These are phyloP conservation scores for Halocynthia roretzi DNA, from an alignment of 23 tunicate species.

Conservation along the genomic window DNA sequence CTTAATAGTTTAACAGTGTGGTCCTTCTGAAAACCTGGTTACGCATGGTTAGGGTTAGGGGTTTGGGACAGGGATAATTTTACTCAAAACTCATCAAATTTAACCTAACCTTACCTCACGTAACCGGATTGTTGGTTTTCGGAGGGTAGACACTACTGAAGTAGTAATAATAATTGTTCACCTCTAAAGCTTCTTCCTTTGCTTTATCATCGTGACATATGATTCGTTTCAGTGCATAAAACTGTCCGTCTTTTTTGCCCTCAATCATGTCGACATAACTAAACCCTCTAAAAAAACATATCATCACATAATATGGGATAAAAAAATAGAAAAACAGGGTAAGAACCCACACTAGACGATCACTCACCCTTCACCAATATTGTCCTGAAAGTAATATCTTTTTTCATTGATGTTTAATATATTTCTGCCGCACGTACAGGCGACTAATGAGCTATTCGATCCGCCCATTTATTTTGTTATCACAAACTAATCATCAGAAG, in stretches of 20 bases:
- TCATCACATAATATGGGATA: background rate
- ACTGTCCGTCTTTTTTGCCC: constrained; percentile 70
- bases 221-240: constrained; percentile 84
- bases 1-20: too few relatives aligned
- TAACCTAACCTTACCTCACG: constrained; percentile 13
- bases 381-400: constrained; percentile 52
- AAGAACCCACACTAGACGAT: background rate
- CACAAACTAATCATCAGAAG: too few relatives aligned
- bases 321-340: background rate
- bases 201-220: constrained; percentile 87
- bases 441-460: constrained; percentile 22
- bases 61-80: background rate
- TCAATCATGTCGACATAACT: constrained; percentile 94
- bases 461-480: constrained; percentile 38
- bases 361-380: constrained; percentile 87
- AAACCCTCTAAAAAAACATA: constrained; percentile 49
- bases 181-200: constrained; percentile 53
- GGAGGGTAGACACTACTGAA: too few relatives aligned
- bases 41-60: too few relatives aligned
- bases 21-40: too few relatives aligned
- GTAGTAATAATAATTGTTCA: background rate
- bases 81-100: background rate
- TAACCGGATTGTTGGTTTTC: too few relatives aligned
- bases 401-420: constrained; percentile 49
- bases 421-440: constrained; percentile 70